Evolutionary conservation across 2,888 invertebrate genomes (phyloP), one percentile per base, ranked within the genome.

Genomic region (Pandemis corylana): DNA sequence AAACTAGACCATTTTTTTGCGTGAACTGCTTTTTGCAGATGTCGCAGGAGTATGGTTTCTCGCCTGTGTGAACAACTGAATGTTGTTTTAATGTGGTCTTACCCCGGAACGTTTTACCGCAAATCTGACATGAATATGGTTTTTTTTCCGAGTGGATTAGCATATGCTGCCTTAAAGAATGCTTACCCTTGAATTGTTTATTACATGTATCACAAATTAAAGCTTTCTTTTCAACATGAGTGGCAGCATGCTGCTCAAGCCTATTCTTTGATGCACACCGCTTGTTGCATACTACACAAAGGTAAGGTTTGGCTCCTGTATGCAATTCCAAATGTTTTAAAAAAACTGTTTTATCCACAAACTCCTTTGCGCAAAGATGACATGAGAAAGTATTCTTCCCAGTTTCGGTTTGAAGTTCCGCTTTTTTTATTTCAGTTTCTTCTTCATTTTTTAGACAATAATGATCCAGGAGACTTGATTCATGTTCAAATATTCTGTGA

Each of bases 281-380:
- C n/a, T 51, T 51, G n/a, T n/a, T n/a, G n/a, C 51, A 51, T 51
- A n/a, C n/a, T 13, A 51, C 51, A 51, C 51, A 51, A 51, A n/a
- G 13, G 13, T 51, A n/a, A 51, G 51, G 51, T 51, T 13, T n/a
- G 13, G 13, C 51, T 51, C n/a, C 51, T 13, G 13, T 51, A 51
- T 51, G 51, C n/a, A 51, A 51, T 51, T 51, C 13, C 7, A 51
- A n/a, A 51, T 51, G 51, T 12, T 51, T 51, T 51, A 51, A 13
- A 5, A 51, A n/a, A n/a, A 51, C n/a, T 1, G n/a, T 51, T 51
- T 51, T 51, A 51, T 51, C n/a, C 5, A 6, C 4, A 51, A 51
- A 51, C 13, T n/a, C 51, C 12, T 13, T 51, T n/a, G 3, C 12
- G 51, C 51, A 51, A 51, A 51, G 13, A 4, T 51, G 5, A 13